Evolutionary conservation across 2,888 invertebrate genomes (phyloP).

Genomic region (Glaucopsyche alexis): DNA sequence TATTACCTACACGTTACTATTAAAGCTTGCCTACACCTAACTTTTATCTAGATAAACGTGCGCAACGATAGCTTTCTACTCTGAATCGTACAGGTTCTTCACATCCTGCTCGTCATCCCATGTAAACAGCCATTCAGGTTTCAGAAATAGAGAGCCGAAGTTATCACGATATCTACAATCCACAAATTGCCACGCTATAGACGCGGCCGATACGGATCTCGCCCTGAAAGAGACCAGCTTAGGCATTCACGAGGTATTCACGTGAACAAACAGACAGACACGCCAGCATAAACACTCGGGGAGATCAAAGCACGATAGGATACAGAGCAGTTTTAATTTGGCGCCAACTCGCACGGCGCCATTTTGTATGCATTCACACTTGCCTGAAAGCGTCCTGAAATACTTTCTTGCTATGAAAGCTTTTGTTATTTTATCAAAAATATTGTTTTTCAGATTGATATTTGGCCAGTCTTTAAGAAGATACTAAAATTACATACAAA

Average conservation of each 20-base stretch:
- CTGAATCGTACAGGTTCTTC: no score
- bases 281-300: slow-evolving; percentile 62
- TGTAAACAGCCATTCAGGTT: slow-evolving; percentile 31
- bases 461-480: no score
- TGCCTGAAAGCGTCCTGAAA: not conserved
- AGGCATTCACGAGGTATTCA: slow-evolving; percentile 60
- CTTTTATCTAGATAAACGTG: no score
- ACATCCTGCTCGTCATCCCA: not conserved
- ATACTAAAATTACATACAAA: no score
- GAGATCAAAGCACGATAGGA: slow-evolving; percentile 78
- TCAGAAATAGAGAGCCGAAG: slow-evolving; percentile 32
- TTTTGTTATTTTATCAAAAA: no score
- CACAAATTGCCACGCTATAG: slow-evolving; percentile 76
- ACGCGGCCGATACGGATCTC: slow-evolving; percentile 73
- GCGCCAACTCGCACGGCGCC: slow-evolving; percentile 68
- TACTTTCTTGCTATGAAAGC: not conserved
- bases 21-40: no score
- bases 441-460: no score
- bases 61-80: no score
- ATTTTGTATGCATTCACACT: slow-evolving; percentile 61
- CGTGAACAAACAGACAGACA: slow-evolving; percentile 68
- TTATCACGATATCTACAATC: slow-evolving; percentile 70
- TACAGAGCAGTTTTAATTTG: slow-evolving; percentile 73
- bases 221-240: slow-evolving; percentile 52
- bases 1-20: no score